These are phyloP conservation scores for Andrena flavipes DNA, from an alignment of 2,888 invertebrate species.

Conservation along the genomic window DNA sequence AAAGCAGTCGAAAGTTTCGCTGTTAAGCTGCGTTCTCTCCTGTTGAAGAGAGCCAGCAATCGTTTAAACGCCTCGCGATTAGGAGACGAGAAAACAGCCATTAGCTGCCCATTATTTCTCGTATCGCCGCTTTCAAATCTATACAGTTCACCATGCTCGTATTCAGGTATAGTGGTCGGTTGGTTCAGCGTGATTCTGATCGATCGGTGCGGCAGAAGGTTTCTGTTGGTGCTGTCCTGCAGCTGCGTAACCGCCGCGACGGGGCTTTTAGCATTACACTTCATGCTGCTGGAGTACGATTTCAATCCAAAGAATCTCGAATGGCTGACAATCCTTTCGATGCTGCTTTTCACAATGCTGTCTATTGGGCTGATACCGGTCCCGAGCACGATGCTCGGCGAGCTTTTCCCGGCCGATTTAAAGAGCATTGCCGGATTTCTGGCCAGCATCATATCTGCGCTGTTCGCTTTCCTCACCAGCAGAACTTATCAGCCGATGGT, in stretches of 20 bases:
- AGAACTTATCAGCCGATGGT: slow-evolving; percentile 75
- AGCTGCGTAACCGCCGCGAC: slow-evolving; percentile 62
- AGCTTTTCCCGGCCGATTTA: slow-evolving; percentile 76
- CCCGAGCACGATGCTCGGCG: slow-evolving; percentile 75
- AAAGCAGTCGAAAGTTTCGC: background rate
- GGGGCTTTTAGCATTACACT: slow-evolving; percentile 71
- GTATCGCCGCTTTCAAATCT: slow-evolving; percentile 18
- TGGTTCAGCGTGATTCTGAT: slow-evolving; percentile 68
- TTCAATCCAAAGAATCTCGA: slow-evolving; percentile 65
- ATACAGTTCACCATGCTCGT: background rate
- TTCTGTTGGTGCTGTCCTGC: slow-evolving; percentile 74
- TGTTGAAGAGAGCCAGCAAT: background rate
- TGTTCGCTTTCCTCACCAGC: slow-evolving; percentile 74
- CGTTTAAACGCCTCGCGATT: background rate
- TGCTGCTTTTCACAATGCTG: slow-evolving; percentile 69
- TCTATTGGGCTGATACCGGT: slow-evolving; percentile 72
- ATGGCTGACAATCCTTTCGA: slow-evolving; percentile 70
- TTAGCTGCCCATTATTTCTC: background rate
- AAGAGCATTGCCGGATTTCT: slow-evolving; percentile 76
- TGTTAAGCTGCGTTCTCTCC: background rate
- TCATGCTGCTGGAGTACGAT: slow-evolving; percentile 62
- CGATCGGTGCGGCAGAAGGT: slow-evolving; percentile 78
- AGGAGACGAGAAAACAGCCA: background rate
- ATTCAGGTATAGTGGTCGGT: slow-evolving; percentile 58
- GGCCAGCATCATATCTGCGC: slow-evolving; percentile 69